Conservation (phyloP, 2,888 invertebrate species). For the Hydraecia micacea region DNA sequence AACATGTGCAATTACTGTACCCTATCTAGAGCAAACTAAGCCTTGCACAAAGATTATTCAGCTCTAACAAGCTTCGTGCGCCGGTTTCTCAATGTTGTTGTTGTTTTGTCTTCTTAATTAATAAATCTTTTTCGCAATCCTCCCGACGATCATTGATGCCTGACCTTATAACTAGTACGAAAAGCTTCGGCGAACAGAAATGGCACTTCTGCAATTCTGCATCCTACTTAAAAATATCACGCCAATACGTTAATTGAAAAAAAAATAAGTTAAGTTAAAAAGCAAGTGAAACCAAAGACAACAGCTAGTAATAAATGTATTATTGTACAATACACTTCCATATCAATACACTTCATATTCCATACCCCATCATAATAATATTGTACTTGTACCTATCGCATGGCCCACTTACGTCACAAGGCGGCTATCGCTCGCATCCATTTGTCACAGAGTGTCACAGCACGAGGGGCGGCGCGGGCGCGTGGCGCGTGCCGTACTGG, state of each 20-base stretch:
- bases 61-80: background rate
- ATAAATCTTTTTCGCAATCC: too few relatives aligned
- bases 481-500: constrained; percentile 38
- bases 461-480: constrained; percentile 68
- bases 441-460: constrained; percentile 83
- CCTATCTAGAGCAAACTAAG: background rate
- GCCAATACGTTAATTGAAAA: too few relatives aligned
- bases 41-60: background rate
- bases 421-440: constrained; percentile 67
- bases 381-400: constrained; percentile 21
- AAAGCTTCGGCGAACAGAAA: background rate
- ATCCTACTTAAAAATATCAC: background rate
- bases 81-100: background rate
- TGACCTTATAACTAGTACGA: too few relatives aligned
- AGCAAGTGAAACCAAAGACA: background rate
- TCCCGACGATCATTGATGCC: background rate
- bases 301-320: background rate
- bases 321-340: background rate
- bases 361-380: background rate
- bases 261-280: too few relatives aligned
- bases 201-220: background rate
- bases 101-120: too few relatives aligned
- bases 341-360: constrained; percentile 16
- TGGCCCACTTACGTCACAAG: constrained; percentile 36
- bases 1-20: background rate